Evolutionary conservation across 2,797 vertebrate species (phyloP), one percentile per base, ranked within the genome.

Genomic region (Astyanax mexicanus): DNA sequence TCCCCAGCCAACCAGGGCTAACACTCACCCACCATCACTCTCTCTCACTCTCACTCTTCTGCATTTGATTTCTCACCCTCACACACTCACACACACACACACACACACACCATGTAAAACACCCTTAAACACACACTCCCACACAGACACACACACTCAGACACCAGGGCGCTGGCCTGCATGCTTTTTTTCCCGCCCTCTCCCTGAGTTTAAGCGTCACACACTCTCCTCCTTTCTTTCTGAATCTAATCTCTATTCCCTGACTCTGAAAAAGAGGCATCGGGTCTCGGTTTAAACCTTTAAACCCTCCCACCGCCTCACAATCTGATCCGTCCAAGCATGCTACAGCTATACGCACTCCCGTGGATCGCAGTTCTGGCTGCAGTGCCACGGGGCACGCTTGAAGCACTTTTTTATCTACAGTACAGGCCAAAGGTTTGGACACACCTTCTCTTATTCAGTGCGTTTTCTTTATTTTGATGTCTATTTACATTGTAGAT

Each of bases 361-460:
- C 23, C 52, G 38, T 37, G 52, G 67, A 79, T 9, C 32, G 40
- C 62, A 54, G 27, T 35, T 57, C 57, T 57, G 27, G 29, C 54
- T 17, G 8, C 13, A 62, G 37, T 60, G 74, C 66, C 69, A n/a
- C 42, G 52, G 73, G 65, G 45, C 23, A 75, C 54, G 57, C 57
- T 66, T 6, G 45, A 27, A 25, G 62, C 62, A 51, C 52, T 75
- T n/a, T n/a, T n/a, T n/a, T n/a, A n/a, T n/a, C n/a, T n/a, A n/a
- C n/a, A n/a, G n/a, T n/a, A n/a, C n/a, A n/a, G n/a, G n/a, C n/a
- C n/a, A n/a, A n/a, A n/a, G n/a, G n/a, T n/a, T n/a, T n/a, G n/a
- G n/a, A n/a, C n/a, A n/a, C n/a, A n/a, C n/a, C n/a, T n/a, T n/a
- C n/a, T n/a, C n/a, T n/a, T n/a, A n/a, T n/a, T n/a, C n/a, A n/a